phyloP scores from a whole-genome alignment of 2,113 vertebrate genomes.

The Periophthalmus modestus region DNA sequence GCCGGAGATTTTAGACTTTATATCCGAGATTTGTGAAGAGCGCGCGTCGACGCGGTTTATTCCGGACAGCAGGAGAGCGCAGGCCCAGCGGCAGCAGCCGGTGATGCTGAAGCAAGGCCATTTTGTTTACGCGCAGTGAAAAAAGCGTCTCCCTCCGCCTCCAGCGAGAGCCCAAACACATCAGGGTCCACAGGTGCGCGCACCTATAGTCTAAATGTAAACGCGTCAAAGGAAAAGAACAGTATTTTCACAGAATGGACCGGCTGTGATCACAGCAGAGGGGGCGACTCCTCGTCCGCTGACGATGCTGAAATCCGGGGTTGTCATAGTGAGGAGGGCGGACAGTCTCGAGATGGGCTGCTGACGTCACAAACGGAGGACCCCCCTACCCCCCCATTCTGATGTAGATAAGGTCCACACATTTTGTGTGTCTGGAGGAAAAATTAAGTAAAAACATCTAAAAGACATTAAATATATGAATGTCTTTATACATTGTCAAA shows the following conservation, averaged over 20 bases:
- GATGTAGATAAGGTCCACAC: background rate
- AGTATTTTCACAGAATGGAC: rapidly evolving
- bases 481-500: background rate
- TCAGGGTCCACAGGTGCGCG: background rate
- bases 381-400: background rate
- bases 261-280: background rate
- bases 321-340: conserved; percentile 63
- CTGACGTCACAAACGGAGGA: conserved; percentile 61
- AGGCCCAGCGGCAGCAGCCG: conserved; percentile 37
- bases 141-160: conserved; percentile 38
- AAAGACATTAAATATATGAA: background rate
- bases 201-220: background rate
- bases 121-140: conserved; percentile 54
- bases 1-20: conserved; percentile 81
- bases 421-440: background rate
- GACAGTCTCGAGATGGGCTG: conserved; percentile 7
- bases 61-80: conserved; percentile 13
- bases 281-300: background rate
- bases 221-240: background rate
- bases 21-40: conserved; percentile 70
- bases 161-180: conserved; percentile 23
- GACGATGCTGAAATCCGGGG: conserved; percentile 41
- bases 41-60: conserved; percentile 15
- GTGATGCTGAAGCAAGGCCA: conserved; percentile 59
- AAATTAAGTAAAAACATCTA: background rate